phyloP scores from a whole-genome alignment of 2,888 invertebrate genomes.

The Pimpla rufipes region DNA sequence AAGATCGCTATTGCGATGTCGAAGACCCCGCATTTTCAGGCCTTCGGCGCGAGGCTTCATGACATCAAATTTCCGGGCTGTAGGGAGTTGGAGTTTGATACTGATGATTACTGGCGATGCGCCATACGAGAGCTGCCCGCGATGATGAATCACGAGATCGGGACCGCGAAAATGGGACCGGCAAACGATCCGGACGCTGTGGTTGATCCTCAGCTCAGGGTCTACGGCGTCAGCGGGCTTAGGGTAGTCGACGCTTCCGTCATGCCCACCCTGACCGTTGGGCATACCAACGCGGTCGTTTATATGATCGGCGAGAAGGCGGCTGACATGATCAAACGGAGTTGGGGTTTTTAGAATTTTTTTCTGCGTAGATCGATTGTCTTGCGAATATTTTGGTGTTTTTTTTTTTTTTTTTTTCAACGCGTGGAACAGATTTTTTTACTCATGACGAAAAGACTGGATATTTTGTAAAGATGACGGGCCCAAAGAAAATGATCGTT shows the following conservation, averaged over 20 bases:
- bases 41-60: conserved; percentile 84
- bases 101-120: conserved; percentile 89
- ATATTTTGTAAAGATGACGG: no score
- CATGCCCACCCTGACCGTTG: conserved; percentile 87
- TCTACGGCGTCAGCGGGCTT: conserved; percentile 86
- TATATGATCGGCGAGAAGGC: conserved; percentile 89
- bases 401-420: no score
- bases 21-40: conserved; percentile 85
- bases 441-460: no score
- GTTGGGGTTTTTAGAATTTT: background rate
- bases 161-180: conserved; percentile 88
- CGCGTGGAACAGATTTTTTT: no score
- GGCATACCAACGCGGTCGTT: conserved; percentile 87
- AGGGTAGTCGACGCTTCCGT: conserved; percentile 88
- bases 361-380: background rate
- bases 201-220: conserved; percentile 86
- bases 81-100: conserved; percentile 84
- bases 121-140: conserved; percentile 88
- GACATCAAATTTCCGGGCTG: conserved; percentile 87
- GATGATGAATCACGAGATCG: conserved; percentile 89
- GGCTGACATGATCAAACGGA: conserved; percentile 86
- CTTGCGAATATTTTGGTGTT: background rate
- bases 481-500: no score
- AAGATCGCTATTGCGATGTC: conserved; percentile 87
- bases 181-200: conserved; percentile 86